Evolutionary conservation across 2,888 invertebrate genomes (phyloP), one percentile per base, ranked within the genome.

Genomic region (Pheosia tremula): DNA sequence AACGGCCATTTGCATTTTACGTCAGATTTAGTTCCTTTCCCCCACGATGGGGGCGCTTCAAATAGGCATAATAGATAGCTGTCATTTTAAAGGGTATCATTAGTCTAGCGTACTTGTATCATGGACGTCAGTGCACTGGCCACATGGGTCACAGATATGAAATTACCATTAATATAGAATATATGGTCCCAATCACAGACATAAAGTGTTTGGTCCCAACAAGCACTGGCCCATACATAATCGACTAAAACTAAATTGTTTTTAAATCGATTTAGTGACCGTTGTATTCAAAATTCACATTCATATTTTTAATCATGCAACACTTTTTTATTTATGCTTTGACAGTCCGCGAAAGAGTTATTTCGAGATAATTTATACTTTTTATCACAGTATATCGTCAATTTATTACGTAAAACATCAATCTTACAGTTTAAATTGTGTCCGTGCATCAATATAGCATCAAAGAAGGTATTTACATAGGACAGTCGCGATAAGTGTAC

Each of bases 321-420:
- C 78, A 78, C 70, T 62, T 64, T 63, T 74, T 71, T 83, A 79
- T 81, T 79, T 83, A 83, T 80, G 82, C 82, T 75, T 69, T 74
- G 70, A 61, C 57, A 75, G 67, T 72, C 72, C 68, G 71, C 70
- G 74, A 75, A 79, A 75, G 68, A 70, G 62, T 57, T 59, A 56
- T 62, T 58, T 61, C 52, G 47, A 45, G 53, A 57, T 56, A 67
- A 66, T 73, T 72, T 67, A 63, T 41, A 64, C 39, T 58, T 67
- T 67, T 68, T 67, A 58, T 45, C 59, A 63, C 63, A 66, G 43
- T 65, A 68, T 65, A 65, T 13, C 58, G 56, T n/a, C 55, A 63
- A 70, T 67, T 58, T 67, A 43, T 47, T 55, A 60, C 61, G 50
- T 64, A 61, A 66, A 69, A 58, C 56, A 61, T 47, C 36, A 47